phyloP scores from a whole-genome alignment of 2,888 invertebrate genomes.

The Scaptomyza tumidula region DNA sequence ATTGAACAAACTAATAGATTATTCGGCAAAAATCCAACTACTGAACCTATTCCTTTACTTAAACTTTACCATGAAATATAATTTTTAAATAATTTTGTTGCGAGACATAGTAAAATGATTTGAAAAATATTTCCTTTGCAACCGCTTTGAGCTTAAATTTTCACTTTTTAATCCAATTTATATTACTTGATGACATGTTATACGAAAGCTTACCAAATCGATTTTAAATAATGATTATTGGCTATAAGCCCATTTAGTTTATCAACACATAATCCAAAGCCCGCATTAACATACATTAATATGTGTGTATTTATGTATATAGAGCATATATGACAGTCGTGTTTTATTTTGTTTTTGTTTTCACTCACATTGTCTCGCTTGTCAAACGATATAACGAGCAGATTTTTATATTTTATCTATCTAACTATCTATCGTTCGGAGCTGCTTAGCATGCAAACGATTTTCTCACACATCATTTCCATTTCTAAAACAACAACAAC shows the following conservation, averaged over 20 bases:
- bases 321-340: constrained; percentile 28
- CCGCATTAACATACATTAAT: background rate
- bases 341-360: background rate
- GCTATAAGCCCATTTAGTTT: background rate
- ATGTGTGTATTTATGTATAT: background rate
- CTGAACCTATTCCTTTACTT: too few relatives aligned
- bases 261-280: background rate
- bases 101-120: too few relatives aligned
- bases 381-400: constrained; percentile 32
- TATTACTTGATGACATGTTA: background rate
- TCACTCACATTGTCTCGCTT: constrained; percentile 37
- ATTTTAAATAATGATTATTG: background rate
- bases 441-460: constrained; percentile 41
- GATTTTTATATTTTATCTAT: background rate
- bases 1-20: too few relatives aligned
- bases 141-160: too few relatives aligned
- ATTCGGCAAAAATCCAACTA: too few relatives aligned
- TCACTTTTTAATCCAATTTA: background rate
- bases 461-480: constrained; percentile 45
- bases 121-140: too few relatives aligned
- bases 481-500: constrained; percentile 9
- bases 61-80: too few relatives aligned
- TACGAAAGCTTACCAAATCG: background rate
- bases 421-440: background rate
- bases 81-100: too few relatives aligned